Evolutionary conservation across 2,888 invertebrate genomes (phyloP).

Genomic region (Oscheius sp.): DNA sequence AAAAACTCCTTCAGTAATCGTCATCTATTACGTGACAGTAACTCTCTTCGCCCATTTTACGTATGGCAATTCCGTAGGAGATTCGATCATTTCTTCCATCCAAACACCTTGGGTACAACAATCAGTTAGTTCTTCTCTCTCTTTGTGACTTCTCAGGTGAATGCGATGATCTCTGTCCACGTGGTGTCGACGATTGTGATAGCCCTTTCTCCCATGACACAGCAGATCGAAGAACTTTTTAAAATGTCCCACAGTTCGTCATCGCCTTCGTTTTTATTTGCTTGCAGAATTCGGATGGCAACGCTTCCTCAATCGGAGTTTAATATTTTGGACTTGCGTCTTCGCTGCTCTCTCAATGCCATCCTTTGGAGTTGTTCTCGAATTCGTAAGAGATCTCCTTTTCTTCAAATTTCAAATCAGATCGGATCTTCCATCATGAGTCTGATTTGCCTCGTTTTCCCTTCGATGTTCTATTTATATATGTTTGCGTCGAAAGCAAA

Average conservation of each 20-base stretch:
- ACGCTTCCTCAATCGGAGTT: conserved; percentile 57
- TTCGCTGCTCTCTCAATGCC: conserved; percentile 62
- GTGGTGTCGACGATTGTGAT: conserved; percentile 66
- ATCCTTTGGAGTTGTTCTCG: conserved; percentile 62
- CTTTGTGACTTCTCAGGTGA: conserved; percentile 41
- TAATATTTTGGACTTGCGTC: conserved; percentile 56
- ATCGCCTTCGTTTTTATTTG: not conserved
- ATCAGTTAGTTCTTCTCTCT: conserved; percentile 25
- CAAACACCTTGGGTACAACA: conserved; percentile 50
- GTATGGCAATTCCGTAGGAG: conserved; percentile 47
- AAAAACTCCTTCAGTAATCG: conserved; percentile 33
- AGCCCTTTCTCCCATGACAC: conserved; percentile 64
- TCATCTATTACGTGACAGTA: conserved; percentile 37
- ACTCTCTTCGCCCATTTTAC: conserved; percentile 36
- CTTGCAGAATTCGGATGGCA: conserved; percentile 43
- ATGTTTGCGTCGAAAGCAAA: conserved; percentile 45
- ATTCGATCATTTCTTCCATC: conserved; percentile 50
- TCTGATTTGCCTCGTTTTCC: conserved; percentile 52
- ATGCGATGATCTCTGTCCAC: conserved; percentile 68
- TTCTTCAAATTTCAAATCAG: conserved; percentile 20
- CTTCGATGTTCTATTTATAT: conserved; percentile 56
- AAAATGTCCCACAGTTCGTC: conserved; percentile 57
- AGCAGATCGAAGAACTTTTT: conserved; percentile 64
- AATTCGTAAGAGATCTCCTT: conserved; percentile 39
- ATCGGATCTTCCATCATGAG: conserved; percentile 57